These are phyloP conservation scores for Protobothrops mucrosquamatus DNA, from an alignment of 2,113 vertebrate species.

Conservation along the genomic window DNA sequence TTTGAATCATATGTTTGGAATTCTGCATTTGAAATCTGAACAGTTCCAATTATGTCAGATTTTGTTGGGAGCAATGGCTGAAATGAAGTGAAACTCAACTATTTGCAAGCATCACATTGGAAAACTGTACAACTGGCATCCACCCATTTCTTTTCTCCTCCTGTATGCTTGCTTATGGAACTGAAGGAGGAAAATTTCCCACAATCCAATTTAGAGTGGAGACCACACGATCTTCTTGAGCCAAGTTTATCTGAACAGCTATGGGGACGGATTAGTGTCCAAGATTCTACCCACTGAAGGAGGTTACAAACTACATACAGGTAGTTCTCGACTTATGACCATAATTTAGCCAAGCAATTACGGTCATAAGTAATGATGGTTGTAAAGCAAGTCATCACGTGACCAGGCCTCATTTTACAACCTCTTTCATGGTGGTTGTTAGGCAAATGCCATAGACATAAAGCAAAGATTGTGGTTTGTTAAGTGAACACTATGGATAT, in stretches of 20 bases:
- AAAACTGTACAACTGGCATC: neutral
- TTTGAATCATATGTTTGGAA: neutral
- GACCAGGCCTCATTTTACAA: neutral
- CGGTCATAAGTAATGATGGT: neutral
- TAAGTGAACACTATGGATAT: neutral
- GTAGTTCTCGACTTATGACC: neutral
- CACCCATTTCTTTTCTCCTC: neutral
- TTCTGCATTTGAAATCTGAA: neutral
- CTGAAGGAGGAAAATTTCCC: neutral
- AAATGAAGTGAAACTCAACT: neutral
- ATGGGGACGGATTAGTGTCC: neutral
- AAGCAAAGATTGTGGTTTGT: neutral
- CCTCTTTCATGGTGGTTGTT: neutral
- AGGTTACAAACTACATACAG: neutral
- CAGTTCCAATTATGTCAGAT: neutral
- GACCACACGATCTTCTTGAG: neutral
- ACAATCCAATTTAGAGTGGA: neutral
- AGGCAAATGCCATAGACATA: neutral
- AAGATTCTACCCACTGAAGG: neutral
- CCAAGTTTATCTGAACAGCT: neutral
- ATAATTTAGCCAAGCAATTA: neutral
- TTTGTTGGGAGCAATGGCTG: neutral
- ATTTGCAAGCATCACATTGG: neutral
- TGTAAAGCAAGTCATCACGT: neutral
- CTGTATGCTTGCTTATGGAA: too few species aligned